Conservation (phyloP, 2,888 invertebrate genomes). For the Scelioninae gen. 1 region DNA sequence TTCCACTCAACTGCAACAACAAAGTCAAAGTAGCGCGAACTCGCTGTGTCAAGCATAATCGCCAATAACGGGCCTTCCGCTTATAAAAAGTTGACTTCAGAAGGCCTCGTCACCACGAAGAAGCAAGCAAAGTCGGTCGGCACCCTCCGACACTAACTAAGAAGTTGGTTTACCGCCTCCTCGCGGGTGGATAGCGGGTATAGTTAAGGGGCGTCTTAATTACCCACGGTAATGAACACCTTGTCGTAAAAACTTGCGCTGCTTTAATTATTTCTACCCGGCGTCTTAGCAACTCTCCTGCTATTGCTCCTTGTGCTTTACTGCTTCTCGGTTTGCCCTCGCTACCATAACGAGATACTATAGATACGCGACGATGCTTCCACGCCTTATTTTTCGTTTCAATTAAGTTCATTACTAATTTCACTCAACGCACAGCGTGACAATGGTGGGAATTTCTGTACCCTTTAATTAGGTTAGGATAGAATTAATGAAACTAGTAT, state of each 20-base stretch:
- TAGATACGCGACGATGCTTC: constrained; percentile 60
- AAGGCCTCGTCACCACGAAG: constrained; percentile 55
- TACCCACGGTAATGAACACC: constrained; percentile 85
- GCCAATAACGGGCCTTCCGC: constrained; percentile 80
- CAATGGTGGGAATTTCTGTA: constrained; percentile 17
- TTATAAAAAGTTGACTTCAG: constrained; percentile 79
- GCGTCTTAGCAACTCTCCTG: constrained; percentile 70
- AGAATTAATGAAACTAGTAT: background rate
- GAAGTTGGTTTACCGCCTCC: constrained; percentile 84
- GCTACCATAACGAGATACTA: constrained; percentile 65
- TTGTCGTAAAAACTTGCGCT: constrained; percentile 84
- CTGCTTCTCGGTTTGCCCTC: constrained; percentile 67
- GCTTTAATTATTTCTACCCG: constrained; percentile 83
- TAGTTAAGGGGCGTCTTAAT: constrained; percentile 85
- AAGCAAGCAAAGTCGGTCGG: constrained; percentile 46
- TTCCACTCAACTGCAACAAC: background rate
- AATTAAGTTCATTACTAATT: constrained; percentile 63
- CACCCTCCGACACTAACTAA: constrained; percentile 75
- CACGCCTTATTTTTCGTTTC: constrained; percentile 63
- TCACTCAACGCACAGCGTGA: constrained; percentile 48
- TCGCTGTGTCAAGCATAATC: constrained; percentile 77
- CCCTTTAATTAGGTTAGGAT: constrained; percentile 1
- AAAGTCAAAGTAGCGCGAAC: constrained; percentile 1
- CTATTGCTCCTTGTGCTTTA: constrained; percentile 58
- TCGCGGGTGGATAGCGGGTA: constrained; percentile 83